phyloP scores from a whole-genome alignment of 2,113 vertebrate species.

The Promerops cafer region DNA sequence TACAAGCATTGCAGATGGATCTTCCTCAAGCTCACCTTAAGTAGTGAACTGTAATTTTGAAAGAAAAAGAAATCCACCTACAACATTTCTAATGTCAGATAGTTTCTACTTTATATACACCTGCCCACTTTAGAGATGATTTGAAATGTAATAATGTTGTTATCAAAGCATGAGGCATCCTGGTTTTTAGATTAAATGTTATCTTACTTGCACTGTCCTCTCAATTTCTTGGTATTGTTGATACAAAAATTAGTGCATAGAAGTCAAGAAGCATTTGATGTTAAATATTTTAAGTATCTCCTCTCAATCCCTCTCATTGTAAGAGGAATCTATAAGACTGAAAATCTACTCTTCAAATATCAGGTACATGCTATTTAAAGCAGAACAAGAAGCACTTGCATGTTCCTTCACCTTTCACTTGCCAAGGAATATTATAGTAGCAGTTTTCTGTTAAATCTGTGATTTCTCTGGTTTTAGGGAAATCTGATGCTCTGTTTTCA shows the following conservation, averaged over 20 bases:
- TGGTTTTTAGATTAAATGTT: background rate
- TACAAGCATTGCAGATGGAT: background rate
- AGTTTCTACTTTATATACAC: background rate
- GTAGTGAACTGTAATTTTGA: background rate
- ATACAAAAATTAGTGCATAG: background rate
- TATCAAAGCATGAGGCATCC: background rate
- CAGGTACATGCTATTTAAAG: background rate
- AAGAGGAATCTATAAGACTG: background rate
- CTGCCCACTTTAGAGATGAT: background rate
- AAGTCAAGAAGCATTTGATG: background rate
- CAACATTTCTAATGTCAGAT: background rate
- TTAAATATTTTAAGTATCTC: background rate
- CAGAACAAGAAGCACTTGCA: background rate
- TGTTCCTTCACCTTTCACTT: background rate
- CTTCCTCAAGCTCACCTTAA: background rate
- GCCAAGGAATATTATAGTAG: background rate
- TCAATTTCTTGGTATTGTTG: background rate
- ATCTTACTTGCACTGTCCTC: background rate
- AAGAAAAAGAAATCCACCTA: conserved; percentile 24
- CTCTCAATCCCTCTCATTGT: background rate
- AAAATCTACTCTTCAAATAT: background rate
- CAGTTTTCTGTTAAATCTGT: background rate
- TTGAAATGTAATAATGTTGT: background rate
- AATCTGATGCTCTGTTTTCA: background rate
- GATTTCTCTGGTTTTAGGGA: background rate